These are phyloP conservation scores for Eupeodes latifasciatus DNA, from an alignment of 2,888 invertebrate genomes.

Conservation along the genomic window DNA sequence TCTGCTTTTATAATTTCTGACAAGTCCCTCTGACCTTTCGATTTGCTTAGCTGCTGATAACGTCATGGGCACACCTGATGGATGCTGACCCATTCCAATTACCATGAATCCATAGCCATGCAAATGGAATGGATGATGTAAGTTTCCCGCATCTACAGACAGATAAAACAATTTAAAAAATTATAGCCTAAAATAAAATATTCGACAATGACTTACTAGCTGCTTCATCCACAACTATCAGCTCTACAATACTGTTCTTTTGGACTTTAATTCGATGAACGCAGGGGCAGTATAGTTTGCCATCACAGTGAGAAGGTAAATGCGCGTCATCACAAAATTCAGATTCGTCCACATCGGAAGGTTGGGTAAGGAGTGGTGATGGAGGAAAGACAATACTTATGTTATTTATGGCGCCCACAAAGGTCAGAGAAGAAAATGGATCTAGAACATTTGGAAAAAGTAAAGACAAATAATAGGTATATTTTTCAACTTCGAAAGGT, in stretches of 20 bases:
- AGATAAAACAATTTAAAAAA: background rate
- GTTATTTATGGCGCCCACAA: conserved; percentile 87
- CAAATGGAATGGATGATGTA: conserved; percentile 83
- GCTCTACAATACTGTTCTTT: conserved; percentile 79
- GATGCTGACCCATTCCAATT: conserved; percentile 79
- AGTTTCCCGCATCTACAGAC: conserved; percentile 78
- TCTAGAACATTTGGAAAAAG: conserved; percentile 65
- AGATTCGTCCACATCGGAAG: conserved; percentile 79
- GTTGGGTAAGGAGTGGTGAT: conserved; percentile 91
- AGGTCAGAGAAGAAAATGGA: conserved; percentile 71
- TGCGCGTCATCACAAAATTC: conserved; percentile 79
- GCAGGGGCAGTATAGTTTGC: conserved; percentile 77
- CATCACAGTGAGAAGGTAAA: conserved; percentile 76
- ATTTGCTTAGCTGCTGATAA: conserved; percentile 78
- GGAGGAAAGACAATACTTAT: conserved; percentile 91
- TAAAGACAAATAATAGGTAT: background rate
- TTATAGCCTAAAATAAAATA: background rate
- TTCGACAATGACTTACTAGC: conserved; percentile 76
- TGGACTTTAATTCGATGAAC: conserved; percentile 79
- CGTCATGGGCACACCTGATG: conserved; percentile 77
- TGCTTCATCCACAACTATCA: conserved; percentile 81
- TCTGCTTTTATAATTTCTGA: conserved; percentile 69
- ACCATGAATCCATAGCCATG: conserved; percentile 82
- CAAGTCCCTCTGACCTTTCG: conserved; percentile 70
- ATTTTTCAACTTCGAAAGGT: conserved; percentile 34